phyloP scores from a whole-genome alignment of 2,888 invertebrate genomes.

The Pyrrhosoma nymphula region DNA sequence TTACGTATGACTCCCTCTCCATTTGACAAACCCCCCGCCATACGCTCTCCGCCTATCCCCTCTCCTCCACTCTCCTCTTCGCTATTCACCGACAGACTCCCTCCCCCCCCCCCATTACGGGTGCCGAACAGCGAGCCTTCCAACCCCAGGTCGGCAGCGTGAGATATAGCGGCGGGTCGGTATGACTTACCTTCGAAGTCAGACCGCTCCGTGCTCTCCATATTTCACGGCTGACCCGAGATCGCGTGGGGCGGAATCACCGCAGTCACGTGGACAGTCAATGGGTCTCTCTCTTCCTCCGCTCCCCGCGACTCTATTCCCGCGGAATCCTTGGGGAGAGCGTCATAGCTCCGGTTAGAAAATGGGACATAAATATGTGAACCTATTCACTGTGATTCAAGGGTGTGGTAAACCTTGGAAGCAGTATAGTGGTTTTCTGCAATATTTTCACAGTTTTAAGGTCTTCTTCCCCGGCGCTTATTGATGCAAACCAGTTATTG shows the following conservation, averaged over 20 bases:
- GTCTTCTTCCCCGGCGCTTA: too few species aligned
- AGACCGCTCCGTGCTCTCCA: not conserved
- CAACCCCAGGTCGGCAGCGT: not conserved
- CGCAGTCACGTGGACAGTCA: not conserved
- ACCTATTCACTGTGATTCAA: not conserved
- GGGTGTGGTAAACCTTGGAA: too few species aligned
- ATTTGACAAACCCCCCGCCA: too few species aligned
- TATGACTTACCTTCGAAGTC: conserved; percentile 43
- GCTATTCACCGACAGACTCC: not conserved
- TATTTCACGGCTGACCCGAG: not conserved
- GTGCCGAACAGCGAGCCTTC: conserved; percentile 4
- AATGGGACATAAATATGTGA: not conserved
- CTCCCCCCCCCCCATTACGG: not conserved
- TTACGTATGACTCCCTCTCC: not conserved
- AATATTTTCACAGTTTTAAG: too few species aligned
- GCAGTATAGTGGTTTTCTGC: too few species aligned
- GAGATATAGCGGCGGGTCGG: not conserved
- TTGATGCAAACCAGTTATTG: too few species aligned
- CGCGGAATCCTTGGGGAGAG: not conserved
- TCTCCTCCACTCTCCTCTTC: not conserved
- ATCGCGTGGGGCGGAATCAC: not conserved
- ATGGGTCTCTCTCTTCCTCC: not conserved
- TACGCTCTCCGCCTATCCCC: not conserved
- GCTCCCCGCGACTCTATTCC: not conserved
- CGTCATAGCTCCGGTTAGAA: not conserved